phyloP scores from a whole-genome alignment of 2,797 vertebrate genomes.

The Rhynchotus rufescens region DNA sequence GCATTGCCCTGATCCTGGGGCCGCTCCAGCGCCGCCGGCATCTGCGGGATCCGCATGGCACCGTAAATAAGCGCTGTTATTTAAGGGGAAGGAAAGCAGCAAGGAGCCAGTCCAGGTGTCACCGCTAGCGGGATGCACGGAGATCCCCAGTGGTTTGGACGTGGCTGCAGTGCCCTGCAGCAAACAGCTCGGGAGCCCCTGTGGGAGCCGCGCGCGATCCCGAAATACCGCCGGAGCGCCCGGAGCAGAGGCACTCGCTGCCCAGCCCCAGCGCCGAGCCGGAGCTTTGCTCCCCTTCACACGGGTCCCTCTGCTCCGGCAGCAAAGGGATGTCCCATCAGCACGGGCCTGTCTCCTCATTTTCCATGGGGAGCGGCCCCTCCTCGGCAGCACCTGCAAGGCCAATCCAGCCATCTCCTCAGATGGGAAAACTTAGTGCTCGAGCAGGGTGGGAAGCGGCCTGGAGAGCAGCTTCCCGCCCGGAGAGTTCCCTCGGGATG shows the following conservation, averaged over 20 bases:
- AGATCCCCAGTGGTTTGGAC: too few relatives aligned
- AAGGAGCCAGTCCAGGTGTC: not conserved
- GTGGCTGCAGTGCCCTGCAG: not conserved
- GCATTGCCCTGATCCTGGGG: too few relatives aligned
- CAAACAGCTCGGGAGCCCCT: not conserved
- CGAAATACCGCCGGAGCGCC: not conserved
- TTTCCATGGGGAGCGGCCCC: not conserved
- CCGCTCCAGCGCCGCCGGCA: accelerated
- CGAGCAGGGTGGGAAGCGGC: not conserved
- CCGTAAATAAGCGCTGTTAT: not conserved
- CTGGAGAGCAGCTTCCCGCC: slow-evolving; percentile 2
- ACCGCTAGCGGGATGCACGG: too few relatives aligned
- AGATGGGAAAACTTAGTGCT: not conserved
- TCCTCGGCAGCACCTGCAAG: accelerated
- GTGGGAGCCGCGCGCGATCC: not conserved
- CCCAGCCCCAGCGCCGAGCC: not conserved
- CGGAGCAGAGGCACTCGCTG: accelerated
- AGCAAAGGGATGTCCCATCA: accelerated
- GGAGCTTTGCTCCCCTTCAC: not conserved
- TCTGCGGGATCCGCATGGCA: accelerated
- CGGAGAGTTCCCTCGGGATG: not conserved
- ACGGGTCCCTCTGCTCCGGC: accelerated
- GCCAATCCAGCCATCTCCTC: accelerated
- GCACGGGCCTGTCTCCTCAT: accelerated
- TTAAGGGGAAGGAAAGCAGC: not conserved